phyloP scores from a whole-genome alignment of 2,797 vertebrate genomes.

The Girardinus metallicus region DNA sequence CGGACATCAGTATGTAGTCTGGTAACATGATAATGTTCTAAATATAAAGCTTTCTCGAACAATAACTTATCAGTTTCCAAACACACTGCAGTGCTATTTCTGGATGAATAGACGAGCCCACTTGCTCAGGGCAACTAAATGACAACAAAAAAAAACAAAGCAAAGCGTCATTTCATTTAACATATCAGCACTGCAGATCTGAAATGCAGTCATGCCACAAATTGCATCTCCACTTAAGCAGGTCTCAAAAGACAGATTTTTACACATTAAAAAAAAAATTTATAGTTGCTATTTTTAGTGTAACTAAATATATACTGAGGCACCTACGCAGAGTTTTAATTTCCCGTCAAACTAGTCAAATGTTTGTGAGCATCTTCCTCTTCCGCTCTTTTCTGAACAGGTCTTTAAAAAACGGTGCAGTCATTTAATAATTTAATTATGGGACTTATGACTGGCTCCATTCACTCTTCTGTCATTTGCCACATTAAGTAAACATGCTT shows the following conservation, averaged over 20 bases:
- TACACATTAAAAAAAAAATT: neutral
- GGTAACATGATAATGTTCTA: neutral
- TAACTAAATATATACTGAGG: neutral
- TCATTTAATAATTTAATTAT: neutral
- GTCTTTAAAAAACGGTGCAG: neutral
- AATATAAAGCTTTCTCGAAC: slow-evolving; percentile 8
- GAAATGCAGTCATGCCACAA: neutral
- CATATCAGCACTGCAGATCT: neutral
- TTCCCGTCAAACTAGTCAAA: neutral
- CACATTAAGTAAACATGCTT: neutral
- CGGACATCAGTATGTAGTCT: neutral
- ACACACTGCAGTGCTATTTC: neutral
- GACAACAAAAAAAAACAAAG: neutral
- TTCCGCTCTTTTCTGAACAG: neutral
- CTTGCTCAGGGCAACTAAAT: neutral
- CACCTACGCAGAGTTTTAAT: neutral
- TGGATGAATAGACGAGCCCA: neutral
- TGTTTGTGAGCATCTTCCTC: neutral
- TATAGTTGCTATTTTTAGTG: neutral
- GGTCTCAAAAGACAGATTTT: neutral
- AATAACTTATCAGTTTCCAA: slow-evolving; percentile 8
- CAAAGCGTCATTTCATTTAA: neutral
- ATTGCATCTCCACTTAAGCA: neutral
- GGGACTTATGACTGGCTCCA: slow-evolving; percentile 9
- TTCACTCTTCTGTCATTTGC: slow-evolving; percentile 14